Base-by-base conservation (phyloP, 2,113 vertebrate genomes). In the Leuciscus idus region DNA sequence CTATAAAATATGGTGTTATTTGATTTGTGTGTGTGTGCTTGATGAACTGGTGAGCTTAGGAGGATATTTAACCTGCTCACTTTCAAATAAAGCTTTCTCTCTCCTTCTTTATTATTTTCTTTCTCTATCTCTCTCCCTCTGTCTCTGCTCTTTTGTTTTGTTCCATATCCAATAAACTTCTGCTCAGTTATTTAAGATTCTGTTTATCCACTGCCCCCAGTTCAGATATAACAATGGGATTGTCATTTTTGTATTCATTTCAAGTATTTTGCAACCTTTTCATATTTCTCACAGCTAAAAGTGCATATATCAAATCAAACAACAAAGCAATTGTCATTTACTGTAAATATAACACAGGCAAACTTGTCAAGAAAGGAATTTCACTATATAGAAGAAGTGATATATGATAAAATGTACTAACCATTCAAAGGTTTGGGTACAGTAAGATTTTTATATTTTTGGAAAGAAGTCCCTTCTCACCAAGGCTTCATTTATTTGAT, bases 101-200 rank as follows among this genome's bases (percentile, higher is more conserved):
- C 81, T 48, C 5, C 13, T 33, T 77, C 26, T 46, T 6, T 55
- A 55, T 21, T 57, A 7, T 21, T 57, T 21, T 23, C 52, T 23
- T 33, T 57, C 39, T 76, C 28, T 59, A 15, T 84, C 33, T 46
- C 13, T 61, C 55, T 28, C 48, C 17, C 46, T 85, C 46, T 70
- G 23, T 48, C 28, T 52, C 73, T 62, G 23, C 26, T 28, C 23
- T 70, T 64, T 79, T 52, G 2, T 50, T 64, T 57, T 39, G 13
- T 80, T 78, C 84, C 9, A 15, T 57, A 33, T 72, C 62, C 11
- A 85, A 85, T 80, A 85, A 15, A 80, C 61, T 85, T 85, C 50
- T 80, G 66, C 50, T 66, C 50, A 15, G n/a, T 80, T 52, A 28
- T 80, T 79, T n/a, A 2, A 48, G 36, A 50, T 15, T 43, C 33